Percentiles rank a stretch among this genome's conserved stretches.
Conservation (phyloP, 2,113 vertebrate genomes). For the Sylvietta virens region DNA sequence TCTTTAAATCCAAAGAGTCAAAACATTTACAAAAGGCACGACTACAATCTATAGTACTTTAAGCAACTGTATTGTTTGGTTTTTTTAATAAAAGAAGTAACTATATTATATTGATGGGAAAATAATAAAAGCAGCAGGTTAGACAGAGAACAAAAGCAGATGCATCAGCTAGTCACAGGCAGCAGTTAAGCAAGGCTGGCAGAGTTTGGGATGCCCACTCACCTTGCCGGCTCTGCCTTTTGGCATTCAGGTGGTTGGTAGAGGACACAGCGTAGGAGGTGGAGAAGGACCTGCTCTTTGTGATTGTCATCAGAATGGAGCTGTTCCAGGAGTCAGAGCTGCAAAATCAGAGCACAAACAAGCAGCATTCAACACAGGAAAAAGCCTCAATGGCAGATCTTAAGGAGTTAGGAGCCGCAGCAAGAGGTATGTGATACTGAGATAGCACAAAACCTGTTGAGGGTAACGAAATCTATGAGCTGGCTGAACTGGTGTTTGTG, state of each 20-base stretch:
- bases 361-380: background rate
- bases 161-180: accelerated
- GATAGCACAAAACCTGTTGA: background rate
- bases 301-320: slow-evolving; percentile 81
- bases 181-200: background rate
- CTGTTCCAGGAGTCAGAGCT: slow-evolving; percentile 84
- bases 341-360: slow-evolving; percentile 21
- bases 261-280: slow-evolving; percentile 79
- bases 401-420: background rate
- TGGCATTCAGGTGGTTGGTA: slow-evolving; percentile 83
- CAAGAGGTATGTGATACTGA: background rate
- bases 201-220: background rate
- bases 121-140: background rate
- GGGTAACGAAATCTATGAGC: background rate
- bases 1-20: background rate
- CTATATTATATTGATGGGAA: background rate
- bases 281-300: slow-evolving; percentile 89
- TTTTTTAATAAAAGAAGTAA: background rate
- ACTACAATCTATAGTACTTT: background rate
- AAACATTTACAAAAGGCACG: background rate
- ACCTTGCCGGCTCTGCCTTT: slow-evolving; percentile 82
- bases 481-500: background rate
- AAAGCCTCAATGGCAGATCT: background rate
- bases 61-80: accelerated
- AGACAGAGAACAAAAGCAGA: background rate